phyloP scores from a whole-genome alignment of 2,888 invertebrate species.

The Dynastes tityus region DNA sequence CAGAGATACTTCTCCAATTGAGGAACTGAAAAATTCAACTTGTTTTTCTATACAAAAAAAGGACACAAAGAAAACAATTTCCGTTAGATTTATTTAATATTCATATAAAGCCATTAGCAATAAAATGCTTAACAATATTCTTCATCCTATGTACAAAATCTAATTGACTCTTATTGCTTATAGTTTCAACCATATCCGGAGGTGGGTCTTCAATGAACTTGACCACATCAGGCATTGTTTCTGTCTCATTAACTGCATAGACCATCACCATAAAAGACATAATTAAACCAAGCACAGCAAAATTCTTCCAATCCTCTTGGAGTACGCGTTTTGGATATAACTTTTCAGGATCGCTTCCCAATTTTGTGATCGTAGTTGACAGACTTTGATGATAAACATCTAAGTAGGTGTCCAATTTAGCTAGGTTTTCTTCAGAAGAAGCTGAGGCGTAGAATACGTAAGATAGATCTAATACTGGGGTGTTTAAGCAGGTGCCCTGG shows the following conservation, averaged over 20 bases:
- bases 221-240: conserved; percentile 1
- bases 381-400: conserved; percentile 61
- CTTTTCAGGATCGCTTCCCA: conserved; percentile 60
- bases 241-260: conserved; percentile 46
- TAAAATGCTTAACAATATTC: conserved; percentile 5
- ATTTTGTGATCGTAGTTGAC: conserved; percentile 55
- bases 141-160: conserved; percentile 26
- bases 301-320: conserved; percentile 56
- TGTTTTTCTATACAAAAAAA: no score
- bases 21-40: no score
- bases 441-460: conserved; percentile 62
- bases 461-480: conserved; percentile 62
- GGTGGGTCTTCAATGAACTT: background rate
- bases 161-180: background rate
- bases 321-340: conserved; percentile 61
- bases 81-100: no score
- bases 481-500: conserved; percentile 51
- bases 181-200: conserved; percentile 47
- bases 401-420: conserved; percentile 60
- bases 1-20: no score
- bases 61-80: no score
- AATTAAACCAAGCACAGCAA: conserved; percentile 54
- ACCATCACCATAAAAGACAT: conserved; percentile 49
- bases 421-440: conserved; percentile 56
- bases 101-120: conserved; percentile 7